phyloP scores from a whole-genome alignment of 2,888 invertebrate species.

The Callyntrura sp. region DNA sequence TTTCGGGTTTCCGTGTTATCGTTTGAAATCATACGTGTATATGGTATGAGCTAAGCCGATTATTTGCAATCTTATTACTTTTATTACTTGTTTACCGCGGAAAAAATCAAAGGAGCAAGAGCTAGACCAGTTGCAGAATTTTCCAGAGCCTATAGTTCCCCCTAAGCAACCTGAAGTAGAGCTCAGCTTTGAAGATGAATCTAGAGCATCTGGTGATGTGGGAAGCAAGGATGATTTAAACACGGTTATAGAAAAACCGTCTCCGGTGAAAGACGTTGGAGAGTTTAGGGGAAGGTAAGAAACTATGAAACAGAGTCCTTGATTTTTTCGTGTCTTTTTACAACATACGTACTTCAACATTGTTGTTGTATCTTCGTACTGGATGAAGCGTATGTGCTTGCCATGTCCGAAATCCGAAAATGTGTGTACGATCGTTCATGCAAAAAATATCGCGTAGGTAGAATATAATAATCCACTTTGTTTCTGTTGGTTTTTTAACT shows the following conservation, averaged over 20 bases:
- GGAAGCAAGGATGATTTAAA: conserved; percentile 84
- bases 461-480: conserved; percentile 9
- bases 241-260: conserved; percentile 83
- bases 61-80: conserved; percentile 16
- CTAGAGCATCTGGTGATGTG: conserved; percentile 78
- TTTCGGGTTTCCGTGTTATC: not conserved
- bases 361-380: no score
- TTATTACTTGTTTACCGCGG: not conserved
- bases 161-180: conserved; percentile 70
- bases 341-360: not conserved
- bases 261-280: conserved; percentile 75
- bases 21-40: conserved; percentile 8
- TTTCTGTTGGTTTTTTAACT: no score
- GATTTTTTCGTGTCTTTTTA: not conserved
- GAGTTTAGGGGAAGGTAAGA: conserved; percentile 75
- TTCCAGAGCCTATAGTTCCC: conserved; percentile 62
- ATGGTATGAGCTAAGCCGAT: not conserved
- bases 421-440: not conserved
- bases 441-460: not conserved
- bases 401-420: not conserved
- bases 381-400: not conserved
- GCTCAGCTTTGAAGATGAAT: conserved; percentile 74
- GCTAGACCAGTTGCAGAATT: conserved; percentile 68
- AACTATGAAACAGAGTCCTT: not conserved
- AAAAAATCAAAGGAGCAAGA: conserved; percentile 67